Evolutionary conservation across 1,140 invertebrate genomes (phyloP).

Genomic region (Xylocopa sonorina): DNA sequence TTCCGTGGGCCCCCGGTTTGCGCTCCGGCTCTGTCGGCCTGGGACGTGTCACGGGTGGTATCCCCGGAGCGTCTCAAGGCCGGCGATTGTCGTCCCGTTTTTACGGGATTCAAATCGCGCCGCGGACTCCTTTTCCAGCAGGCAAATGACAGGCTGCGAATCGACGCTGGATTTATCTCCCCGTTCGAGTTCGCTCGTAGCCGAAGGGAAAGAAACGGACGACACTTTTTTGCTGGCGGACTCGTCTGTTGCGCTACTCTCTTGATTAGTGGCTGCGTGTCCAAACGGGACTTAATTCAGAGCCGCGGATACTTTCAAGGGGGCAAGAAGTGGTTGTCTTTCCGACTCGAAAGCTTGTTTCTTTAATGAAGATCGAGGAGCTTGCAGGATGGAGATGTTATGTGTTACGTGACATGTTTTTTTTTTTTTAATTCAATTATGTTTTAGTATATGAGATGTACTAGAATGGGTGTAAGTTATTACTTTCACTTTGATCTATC

Average conservation of each 20-base stretch:
- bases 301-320: background rate
- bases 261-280: background rate
- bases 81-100: slow-evolving; percentile 9
- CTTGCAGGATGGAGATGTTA: background rate
- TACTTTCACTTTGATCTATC: too few relatives aligned
- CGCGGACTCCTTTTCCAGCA: background rate
- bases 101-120: background rate
- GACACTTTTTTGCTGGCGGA: background rate
- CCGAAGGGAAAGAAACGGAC: background rate
- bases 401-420: too few relatives aligned
- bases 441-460: too few relatives aligned
- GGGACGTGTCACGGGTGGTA: slow-evolving; percentile 23
- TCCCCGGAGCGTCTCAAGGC: slow-evolving; percentile 14
- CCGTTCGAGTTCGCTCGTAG: background rate
- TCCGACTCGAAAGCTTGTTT: background rate
- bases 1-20: background rate
- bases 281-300: background rate
- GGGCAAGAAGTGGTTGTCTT: background rate
- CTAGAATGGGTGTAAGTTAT: too few relatives aligned
- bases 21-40: background rate
- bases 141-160: background rate
- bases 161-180: background rate
- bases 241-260: background rate
- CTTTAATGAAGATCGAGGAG: too few relatives aligned
- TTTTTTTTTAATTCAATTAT: too few relatives aligned